Percentiles rank a stretch among this genome's conserved stretches.
These are phyloP conservation scores for Procambarus clarkii DNA, from an alignment of 1,140 invertebrate species.

Conservation along the genomic window DNA sequence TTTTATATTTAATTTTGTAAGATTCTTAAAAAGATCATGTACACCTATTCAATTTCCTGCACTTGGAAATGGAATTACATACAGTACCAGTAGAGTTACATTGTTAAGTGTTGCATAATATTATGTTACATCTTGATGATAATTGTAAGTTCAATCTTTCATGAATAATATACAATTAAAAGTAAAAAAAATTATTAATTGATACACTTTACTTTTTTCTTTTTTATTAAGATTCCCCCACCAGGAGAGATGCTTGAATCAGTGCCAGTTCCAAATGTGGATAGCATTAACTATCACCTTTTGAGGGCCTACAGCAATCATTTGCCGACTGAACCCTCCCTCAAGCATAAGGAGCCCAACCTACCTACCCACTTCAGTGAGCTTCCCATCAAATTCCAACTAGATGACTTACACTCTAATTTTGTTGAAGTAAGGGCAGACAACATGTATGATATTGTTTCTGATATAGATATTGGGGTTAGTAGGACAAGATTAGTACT, in stretches of 20 bases:
- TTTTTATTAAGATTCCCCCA: slow-evolving; percentile 78
- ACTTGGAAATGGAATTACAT: no score
- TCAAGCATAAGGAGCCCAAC: slow-evolving; percentile 77
- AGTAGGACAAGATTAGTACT: no score
- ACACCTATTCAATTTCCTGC: no score
- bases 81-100: no score
- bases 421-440: slow-evolving; percentile 87
- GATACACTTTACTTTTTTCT: no score
- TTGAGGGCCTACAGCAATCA: slow-evolving; percentile 80
- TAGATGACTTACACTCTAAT: slow-evolving; percentile 88
- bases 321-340: slow-evolving; percentile 72
- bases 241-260: slow-evolving; percentile 82
- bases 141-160: no score
- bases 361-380: slow-evolving; percentile 81
- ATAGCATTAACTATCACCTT: slow-evolving; percentile 83
- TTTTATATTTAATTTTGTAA: no score
- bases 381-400: slow-evolving; percentile 85
- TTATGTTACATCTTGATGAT: no score
- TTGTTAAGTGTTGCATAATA: no score
- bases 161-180: no score
- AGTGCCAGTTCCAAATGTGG: slow-evolving; percentile 83
- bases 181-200: no score
- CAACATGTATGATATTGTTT: background rate
- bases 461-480: background rate
- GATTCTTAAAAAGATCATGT: no score